Base-by-base conservation (phyloP, 1,140 invertebrate species). In the Lethocerus indicus region DNA sequence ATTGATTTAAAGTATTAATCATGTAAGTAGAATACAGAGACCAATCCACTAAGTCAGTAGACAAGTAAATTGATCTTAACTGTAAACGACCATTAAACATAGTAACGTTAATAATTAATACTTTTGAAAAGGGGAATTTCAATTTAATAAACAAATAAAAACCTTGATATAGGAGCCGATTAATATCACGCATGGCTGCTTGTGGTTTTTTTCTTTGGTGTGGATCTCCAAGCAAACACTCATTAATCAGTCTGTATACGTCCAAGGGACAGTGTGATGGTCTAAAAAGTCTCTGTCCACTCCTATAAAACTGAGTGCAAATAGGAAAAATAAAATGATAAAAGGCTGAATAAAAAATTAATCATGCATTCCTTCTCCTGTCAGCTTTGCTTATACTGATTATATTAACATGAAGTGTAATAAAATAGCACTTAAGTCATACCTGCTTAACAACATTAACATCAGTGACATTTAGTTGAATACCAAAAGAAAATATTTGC, bases 401-500 rank as follows among this genome's bases (percentile, higher is more conserved):
- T 41, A 51, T 14, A 40, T 18, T 36, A 43, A 57, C 49, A 41
- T 47, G 42, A 37, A 23, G 41, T 40, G 2, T n/a, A n/a, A n/a
- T n/a, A n/a, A n/a, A n/a, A n/a, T n/a, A n/a, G n/a, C n/a, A n/a
- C n/a, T 35, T 32, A 40, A 9, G 4, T 3, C 41, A 45, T 53
- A 58, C 66, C 58, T 62, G 63, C 58, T 64, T 67, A 7, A 65
- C 55, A 21, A 51, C 47, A 18, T n/a, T n/a, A n/a, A n/a, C n/a
- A n/a, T n/a, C n/a, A 13, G 48, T 25, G 12, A 50, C 41, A 39
- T 45, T 47, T 24, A 56, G 58, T 46, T 68, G 60, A 50, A 70
- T 63, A 26, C 85, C 87, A 58, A 74, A 79, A 0, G 81, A 81
- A 68, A 91, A 93, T 53, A 93, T 83, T 66, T 92, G 81, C 83